Evolutionary conservation across 1,140 invertebrate species (phyloP).

Genomic region (Diachasma alloeum): DNA sequence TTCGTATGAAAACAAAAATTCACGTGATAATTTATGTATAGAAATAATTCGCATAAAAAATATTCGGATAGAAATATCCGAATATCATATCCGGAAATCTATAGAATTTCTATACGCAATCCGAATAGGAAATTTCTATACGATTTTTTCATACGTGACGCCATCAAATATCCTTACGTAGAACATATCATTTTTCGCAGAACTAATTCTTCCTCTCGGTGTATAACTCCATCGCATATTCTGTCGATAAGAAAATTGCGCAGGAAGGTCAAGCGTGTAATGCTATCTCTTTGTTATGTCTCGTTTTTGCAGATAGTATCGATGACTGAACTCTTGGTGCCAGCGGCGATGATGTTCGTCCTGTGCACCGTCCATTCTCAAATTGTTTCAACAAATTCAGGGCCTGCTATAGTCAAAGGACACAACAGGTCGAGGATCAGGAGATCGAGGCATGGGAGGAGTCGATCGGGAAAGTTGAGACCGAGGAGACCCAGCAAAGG

Average conservation of each 20-base stretch:
- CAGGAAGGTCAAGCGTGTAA: neutral
- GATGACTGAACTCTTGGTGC: constrained; percentile 76
- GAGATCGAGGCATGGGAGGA: constrained; percentile 50
- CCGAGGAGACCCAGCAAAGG: constrained; percentile 52
- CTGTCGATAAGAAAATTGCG: constrained; percentile 6
- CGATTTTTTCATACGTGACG: too few species aligned
- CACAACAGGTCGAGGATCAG: constrained; percentile 50
- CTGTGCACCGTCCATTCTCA: constrained; percentile 90
- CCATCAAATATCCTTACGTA: too few species aligned
- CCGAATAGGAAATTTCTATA: too few species aligned
- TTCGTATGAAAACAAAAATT: too few species aligned
- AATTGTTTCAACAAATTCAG: constrained; percentile 80
- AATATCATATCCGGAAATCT: too few species aligned
- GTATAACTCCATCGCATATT: neutral
- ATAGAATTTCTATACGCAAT: too few species aligned
- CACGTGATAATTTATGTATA: too few species aligned
- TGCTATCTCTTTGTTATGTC: neutral
- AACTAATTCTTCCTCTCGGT: too few species aligned
- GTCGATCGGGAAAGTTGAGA: constrained; percentile 53
- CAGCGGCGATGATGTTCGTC: constrained; percentile 80
- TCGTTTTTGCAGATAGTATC: constrained; percentile 63
- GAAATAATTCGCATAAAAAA: too few species aligned
- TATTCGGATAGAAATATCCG: too few species aligned
- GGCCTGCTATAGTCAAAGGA: constrained; percentile 49
- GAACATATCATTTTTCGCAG: too few species aligned